Evolutionary conservation across 2,113 vertebrate genomes (phyloP), one percentile per base, ranked within the genome.

Genomic region (Crocuta crocuta): DNA sequence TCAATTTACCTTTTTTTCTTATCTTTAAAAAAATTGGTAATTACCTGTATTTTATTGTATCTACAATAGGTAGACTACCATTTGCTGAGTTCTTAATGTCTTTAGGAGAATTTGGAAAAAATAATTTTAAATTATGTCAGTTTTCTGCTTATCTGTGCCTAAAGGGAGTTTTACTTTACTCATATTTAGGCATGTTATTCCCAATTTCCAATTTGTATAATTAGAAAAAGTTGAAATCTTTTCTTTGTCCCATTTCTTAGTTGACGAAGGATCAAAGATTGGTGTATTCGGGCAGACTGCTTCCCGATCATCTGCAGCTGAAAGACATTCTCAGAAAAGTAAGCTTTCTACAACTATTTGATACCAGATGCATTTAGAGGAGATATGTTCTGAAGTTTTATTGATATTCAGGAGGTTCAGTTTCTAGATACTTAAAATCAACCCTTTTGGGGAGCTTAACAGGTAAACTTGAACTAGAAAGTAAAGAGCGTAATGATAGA

Each of bases 271-370:
- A 99, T 98, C 99, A 99, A 98, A 99, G 99, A 86, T 99, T 99
- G 98, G 99, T 99, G 98, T 99, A 99, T 98, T 99, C 99, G 74
- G 99, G 99, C 97, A 99, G 99, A 98, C 99, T 99, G 97, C 99
- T 99, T 97, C 99, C 99, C 89, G 99, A 99, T 99, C 99, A 99
- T 96, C 99, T 99, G 96, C 99, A 99, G 98, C 99, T 99, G 98
- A 99, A 99, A 98, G 99, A 99, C 98, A 98, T 99, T 98, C 99
- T 99, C 94, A 99, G 99, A 99, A 99, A 99, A 99, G 99, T 99
- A 99, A 99, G 99, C 98, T 95, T 97, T 80, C 95, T 93, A 93
- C 88, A 61, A 74, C 93, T 33, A 0, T 97, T 83, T 89, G 74
- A 71, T 97, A 87, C n/a, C 96, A 96, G 78, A 91, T 89, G 35